Evolutionary conservation across 1,140 invertebrate genomes (phyloP).

Genomic region (Drosophila kepulauana): DNA sequence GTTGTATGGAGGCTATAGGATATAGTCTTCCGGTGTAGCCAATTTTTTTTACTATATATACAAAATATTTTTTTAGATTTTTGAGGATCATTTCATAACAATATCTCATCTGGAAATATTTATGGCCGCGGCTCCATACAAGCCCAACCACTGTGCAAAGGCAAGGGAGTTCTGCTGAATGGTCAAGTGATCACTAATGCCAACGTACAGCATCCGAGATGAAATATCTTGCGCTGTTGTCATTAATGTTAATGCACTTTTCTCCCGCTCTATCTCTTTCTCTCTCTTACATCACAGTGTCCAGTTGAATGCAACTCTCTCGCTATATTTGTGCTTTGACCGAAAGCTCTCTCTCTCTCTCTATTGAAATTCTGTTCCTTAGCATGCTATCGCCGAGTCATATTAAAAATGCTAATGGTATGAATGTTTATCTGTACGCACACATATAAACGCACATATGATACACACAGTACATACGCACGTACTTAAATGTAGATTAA

Average conservation of each 20-base stretch:
- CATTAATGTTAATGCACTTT: too few species aligned
- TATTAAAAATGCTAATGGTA: slow-evolving; percentile 11
- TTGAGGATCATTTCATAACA: too few species aligned
- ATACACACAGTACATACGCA: background rate
- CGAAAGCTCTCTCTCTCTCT: slow-evolving; percentile 23
- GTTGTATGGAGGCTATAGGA: too few species aligned
- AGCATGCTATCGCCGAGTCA: slow-evolving; percentile 40
- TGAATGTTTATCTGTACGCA: background rate
- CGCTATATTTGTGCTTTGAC: background rate
- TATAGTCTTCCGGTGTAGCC: too few species aligned
- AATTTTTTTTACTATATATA: too few species aligned
- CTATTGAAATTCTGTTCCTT: slow-evolving; percentile 10
- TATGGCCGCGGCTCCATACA: too few species aligned
- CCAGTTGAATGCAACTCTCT: background rate
- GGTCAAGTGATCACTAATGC: slow-evolving; percentile 54
- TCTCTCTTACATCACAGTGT: slow-evolving; percentile 6
- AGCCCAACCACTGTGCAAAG: slow-evolving; percentile 8
- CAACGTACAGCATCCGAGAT: slow-evolving; percentile 50
- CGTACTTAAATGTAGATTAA: background rate
- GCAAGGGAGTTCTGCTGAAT: slow-evolving; percentile 57
- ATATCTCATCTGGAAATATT: too few species aligned
- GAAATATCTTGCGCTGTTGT: too few species aligned
- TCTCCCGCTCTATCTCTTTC: background rate
- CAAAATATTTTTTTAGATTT: too few species aligned
- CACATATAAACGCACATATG: background rate